Evolutionary conservation across 1,140 invertebrate genomes (phyloP), one percentile per base, ranked within the genome.

Genomic region (Aricia agestis): DNA sequence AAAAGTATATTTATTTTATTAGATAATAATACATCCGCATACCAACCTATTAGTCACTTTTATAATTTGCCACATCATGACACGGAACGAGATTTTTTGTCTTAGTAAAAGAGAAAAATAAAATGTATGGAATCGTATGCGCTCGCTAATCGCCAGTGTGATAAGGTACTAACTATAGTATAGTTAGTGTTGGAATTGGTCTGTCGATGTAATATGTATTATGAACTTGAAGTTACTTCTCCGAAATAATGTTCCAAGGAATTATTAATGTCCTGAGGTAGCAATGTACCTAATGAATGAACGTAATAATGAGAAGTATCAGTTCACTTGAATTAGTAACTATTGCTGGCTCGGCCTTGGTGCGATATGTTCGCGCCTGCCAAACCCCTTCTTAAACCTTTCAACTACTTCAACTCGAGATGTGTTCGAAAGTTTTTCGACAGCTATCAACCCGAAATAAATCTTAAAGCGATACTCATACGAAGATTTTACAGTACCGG

Each of bases 261-360:
- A 63, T 63, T 63, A 63, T 63, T 63, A 63, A 63, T 63, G 59
- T 63, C 18, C 19, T 63, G 59, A 63, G 59, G 59, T 63, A 63
- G 59, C 59, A 25, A 10, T 63, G 18, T 59, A 59, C 58, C 70
- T 72, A 71, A 75, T 45, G 71, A 67, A 75, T 70, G 66, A 71
- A 61, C 67, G 74, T 75, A 75, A 75, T 75, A 72, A 75, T 69
- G 67, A 72, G 69, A 72, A 75, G 74, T 75, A 75, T 72, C 74
- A 75, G 70, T 75, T 75, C 71, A 63, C 70, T 70, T 69, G 74
- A 75, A 75, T 75, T 75, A 75, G 74, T 75, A 72, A 72, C 71
- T 75, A 72, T 25, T 25, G 25, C 25, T 25, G 25, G 25, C 25
- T 25, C 25, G 25, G 25, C 25, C 25, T 25, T 25, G 1, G 25